A percentile compares a stretch with the other conserved stretches of the same genome.
Evolutionary conservation across 1,140 invertebrate species (phyloP).

Genomic region (Glossosoma conforme): DNA sequence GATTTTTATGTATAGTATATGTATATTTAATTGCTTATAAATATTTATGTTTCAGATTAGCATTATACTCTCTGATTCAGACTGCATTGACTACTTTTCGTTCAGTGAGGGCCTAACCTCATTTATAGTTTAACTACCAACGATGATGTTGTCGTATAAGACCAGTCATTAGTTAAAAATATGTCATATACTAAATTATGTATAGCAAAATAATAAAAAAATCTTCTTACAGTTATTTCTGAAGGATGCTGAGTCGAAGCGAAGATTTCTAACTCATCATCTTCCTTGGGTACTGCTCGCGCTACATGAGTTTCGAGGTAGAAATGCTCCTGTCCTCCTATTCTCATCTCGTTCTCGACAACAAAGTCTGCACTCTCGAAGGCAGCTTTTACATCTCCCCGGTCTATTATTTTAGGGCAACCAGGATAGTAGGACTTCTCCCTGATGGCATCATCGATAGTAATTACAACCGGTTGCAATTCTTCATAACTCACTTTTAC

Average conservation of each 20-base stretch:
- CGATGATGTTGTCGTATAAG: no score
- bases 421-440: slow-evolving; percentile 62
- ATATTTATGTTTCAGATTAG: no score
- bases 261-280: slow-evolving; percentile 84
- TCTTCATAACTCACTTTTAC: slow-evolving; percentile 75
- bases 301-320: slow-evolving; percentile 80
- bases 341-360: slow-evolving; percentile 68
- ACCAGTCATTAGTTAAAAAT: no score
- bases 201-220: no score
- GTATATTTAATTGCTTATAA: no score
- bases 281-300: slow-evolving; percentile 68
- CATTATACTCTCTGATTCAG: no score
- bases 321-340: slow-evolving; percentile 95
- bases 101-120: no score
- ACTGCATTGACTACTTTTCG: no score
- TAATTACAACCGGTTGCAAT: slow-evolving; percentile 69
- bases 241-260: slow-evolving; percentile 83
- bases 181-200: no score
- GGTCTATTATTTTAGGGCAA: slow-evolving; percentile 49
- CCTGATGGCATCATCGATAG: slow-evolving; percentile 80
- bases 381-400: slow-evolving; percentile 64
- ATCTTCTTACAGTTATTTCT: slow-evolving; percentile 59
- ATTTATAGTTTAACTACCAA: no score
- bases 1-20: no score
- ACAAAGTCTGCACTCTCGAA: slow-evolving; percentile 61